phyloP scores from a whole-genome alignment of 2,797 vertebrate genomes.

The Synanceia verrucosa region DNA sequence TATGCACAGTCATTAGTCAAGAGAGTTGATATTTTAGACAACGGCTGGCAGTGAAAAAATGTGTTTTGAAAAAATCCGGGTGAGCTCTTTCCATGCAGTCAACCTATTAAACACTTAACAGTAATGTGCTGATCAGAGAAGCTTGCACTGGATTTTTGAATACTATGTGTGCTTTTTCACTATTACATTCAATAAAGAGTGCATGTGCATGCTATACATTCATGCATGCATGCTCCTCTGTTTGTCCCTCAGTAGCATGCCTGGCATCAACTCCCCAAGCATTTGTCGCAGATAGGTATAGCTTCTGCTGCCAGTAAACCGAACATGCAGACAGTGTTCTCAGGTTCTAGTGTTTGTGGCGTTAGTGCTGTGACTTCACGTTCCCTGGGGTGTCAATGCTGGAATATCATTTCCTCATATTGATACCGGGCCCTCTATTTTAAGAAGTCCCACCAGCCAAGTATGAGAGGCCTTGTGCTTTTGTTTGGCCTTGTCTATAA shows the following conservation, averaged over 20 bases:
- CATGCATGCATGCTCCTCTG: conserved; percentile 17
- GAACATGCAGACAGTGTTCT: conserved; percentile 57
- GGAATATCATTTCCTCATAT: conserved; percentile 54
- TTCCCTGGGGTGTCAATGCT: conserved; percentile 54
- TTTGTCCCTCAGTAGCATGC: conserved; percentile 21
- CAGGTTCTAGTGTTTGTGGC: conserved; percentile 47
- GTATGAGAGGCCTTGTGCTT: conserved; percentile 55
- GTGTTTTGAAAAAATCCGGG: neutral
- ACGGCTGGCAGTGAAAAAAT: neutral
- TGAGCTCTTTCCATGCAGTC: neutral
- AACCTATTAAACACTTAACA: neutral
- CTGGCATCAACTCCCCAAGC: conserved; percentile 17
- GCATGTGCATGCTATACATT: conserved; percentile 2
- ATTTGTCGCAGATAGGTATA: conserved; percentile 52
- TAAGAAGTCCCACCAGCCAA: conserved; percentile 44
- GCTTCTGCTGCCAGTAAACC: conserved; percentile 45
- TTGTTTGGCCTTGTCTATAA: conserved; percentile 68
- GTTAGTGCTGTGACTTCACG: conserved; percentile 54
- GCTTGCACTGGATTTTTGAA: neutral
- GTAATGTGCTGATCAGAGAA: neutral
- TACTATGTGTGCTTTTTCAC: neutral
- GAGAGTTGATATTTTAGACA: conserved; percentile 22
- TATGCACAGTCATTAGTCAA: conserved; percentile 19
- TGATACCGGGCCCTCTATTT: conserved; percentile 62
- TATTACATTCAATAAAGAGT: neutral